These are phyloP conservation scores for Typhlichthys subterraneus DNA, from an alignment of 2,797 vertebrate genomes.

Conservation along the genomic window DNA sequence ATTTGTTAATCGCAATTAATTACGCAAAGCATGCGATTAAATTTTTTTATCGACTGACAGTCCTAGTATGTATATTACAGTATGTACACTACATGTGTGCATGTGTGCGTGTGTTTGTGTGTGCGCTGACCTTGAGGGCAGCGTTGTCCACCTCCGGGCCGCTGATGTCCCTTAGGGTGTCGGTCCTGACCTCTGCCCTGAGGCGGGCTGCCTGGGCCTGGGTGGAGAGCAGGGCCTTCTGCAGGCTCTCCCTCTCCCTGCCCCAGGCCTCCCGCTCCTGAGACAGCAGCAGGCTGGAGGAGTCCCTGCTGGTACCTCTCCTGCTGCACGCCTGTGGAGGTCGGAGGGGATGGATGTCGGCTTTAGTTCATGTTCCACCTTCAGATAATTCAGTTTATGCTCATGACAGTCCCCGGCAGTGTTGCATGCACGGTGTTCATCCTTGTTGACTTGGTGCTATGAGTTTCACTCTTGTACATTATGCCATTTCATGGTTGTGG, in stretches of 20 bases:
- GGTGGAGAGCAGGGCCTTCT: constrained; percentile 84
- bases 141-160: constrained; percentile 83
- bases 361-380: background rate
- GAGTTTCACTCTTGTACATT: no score
- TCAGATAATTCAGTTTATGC: no score
- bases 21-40: no score
- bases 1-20: no score
- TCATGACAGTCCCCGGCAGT: no score
- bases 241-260: constrained; percentile 82
- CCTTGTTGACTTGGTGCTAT: no score
- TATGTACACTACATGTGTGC: no score
- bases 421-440: no score
- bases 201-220: constrained; percentile 86
- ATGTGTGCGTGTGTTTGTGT: no score
- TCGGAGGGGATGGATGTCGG: background rate
- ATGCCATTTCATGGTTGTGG: no score
- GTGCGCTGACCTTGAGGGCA: constrained; percentile 84
- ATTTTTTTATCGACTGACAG: no score
- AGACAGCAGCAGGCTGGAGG: constrained; percentile 72
- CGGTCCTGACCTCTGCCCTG: constrained; percentile 83
- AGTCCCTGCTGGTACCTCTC: constrained; percentile 57
- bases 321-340: constrained; percentile 61
- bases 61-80: no score
- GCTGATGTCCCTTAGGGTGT: constrained; percentile 79
- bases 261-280: constrained; percentile 88